A percentile compares a stretch with the other conserved stretches of the same genome.
phyloP scores from a whole-genome alignment of 2,113 vertebrate species.

The Gorsachius goisagi region DNA sequence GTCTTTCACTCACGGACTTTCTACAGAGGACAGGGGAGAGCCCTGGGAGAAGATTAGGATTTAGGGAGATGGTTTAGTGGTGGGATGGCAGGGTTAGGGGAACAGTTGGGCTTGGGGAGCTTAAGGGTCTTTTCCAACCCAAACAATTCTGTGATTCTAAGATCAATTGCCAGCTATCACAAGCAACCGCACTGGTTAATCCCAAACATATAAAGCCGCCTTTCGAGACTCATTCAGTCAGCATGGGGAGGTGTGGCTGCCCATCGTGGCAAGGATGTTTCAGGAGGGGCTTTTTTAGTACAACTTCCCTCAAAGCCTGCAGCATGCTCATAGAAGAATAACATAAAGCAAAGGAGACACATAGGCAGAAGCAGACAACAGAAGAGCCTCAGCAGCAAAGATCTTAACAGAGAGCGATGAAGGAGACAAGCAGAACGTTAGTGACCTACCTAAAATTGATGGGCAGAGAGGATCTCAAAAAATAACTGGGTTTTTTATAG shows the following conservation, averaged over 20 bases:
- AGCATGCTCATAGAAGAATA: neutral
- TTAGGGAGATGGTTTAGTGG: too few relatives aligned
- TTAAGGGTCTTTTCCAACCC: too few relatives aligned
- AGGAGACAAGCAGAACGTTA: neutral
- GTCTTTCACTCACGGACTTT: neutral
- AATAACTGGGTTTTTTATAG: neutral
- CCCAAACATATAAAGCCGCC: neutral
- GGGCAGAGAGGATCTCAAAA: neutral
- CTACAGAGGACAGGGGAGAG: neutral
- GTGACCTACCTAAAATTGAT: neutral
- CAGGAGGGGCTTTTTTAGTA: neutral
- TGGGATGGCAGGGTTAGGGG: too few relatives aligned
- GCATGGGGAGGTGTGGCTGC: neutral
- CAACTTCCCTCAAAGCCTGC: neutral
- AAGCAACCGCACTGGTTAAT: neutral
- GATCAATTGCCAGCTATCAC: neutral
- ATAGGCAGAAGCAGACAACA: neutral
- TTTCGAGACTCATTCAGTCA: neutral
- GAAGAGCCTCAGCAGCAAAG: neutral
- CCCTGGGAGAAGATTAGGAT: neutral
- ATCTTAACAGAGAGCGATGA: neutral
- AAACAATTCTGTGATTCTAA: too few relatives aligned
- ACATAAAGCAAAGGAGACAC: neutral
- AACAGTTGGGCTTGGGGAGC: too few relatives aligned
- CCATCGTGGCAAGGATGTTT: fast-evolving